These are phyloP conservation scores for Cybosia mesomella DNA, from an alignment of 2,888 invertebrate species.

Conservation along the genomic window DNA sequence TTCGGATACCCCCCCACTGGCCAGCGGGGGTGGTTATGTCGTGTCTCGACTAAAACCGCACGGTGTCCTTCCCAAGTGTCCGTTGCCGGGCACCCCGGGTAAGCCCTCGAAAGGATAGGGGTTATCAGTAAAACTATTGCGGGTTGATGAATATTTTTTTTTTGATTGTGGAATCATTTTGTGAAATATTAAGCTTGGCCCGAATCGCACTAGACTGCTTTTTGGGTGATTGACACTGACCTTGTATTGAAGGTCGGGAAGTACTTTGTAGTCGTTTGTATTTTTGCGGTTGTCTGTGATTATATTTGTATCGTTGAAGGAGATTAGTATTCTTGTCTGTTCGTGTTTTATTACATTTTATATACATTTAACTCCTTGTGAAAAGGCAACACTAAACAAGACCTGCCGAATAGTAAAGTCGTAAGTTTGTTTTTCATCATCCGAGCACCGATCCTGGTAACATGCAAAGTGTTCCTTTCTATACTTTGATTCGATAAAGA, in stretches of 20 bases:
- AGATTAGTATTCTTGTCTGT: conserved; percentile 46
- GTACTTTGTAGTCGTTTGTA: conserved; percentile 39
- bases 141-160: conserved; percentile 26
- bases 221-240: conserved; percentile 52
- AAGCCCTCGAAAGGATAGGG: too few species aligned
- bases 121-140: too few species aligned
- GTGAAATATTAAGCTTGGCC: not conserved
- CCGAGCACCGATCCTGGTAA: too few species aligned
- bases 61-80: too few species aligned
- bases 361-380: conserved; percentile 1
- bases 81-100: too few species aligned
- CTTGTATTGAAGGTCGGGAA: conserved; percentile 35
- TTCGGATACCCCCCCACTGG: too few species aligned
- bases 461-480: too few species aligned
- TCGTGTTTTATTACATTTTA: conserved; percentile 38
- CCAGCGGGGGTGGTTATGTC: too few species aligned
- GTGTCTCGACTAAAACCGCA: too few species aligned
- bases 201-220: conserved; percentile 13
- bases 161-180: conserved; percentile 27
- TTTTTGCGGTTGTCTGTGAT: conserved; percentile 41
- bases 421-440: too few species aligned
- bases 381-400: not conserved
- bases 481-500: too few species aligned
- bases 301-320: conserved; percentile 50
- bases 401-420: not conserved